These are phyloP conservation scores for Lycaon pictus DNA, from an alignment of 2,113 vertebrate species.

Conservation along the genomic window DNA sequence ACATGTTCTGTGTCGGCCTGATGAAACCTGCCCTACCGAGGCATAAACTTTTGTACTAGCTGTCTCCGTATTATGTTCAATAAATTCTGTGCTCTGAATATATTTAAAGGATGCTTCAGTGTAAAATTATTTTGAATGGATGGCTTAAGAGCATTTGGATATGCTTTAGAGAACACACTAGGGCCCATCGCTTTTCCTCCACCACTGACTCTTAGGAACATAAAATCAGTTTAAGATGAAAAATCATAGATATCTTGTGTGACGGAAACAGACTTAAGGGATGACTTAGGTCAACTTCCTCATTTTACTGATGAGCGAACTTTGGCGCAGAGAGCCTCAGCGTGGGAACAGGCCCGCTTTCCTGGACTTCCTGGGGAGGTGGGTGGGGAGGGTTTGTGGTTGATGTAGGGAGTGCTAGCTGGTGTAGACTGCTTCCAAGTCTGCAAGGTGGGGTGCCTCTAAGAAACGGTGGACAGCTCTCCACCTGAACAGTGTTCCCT, in stretches of 20 bases:
- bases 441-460: neutral
- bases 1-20: neutral
- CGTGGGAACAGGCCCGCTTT: neutral
- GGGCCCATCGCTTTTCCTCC: neutral
- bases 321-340: neutral
- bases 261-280: neutral
- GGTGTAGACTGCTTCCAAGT: neutral
- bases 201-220: neutral
- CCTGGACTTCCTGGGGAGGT: neutral
- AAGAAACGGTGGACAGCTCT: neutral
- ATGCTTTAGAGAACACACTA: neutral
- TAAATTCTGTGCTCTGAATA: slow-evolving; percentile 70
- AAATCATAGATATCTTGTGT: neutral
- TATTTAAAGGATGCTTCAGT: slow-evolving; percentile 49
- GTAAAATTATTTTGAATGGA: slow-evolving; percentile 61
- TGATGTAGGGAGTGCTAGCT: rapidly evolving
- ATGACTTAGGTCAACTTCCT: neutral
- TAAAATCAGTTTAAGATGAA: slow-evolving; percentile 25
- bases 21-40: neutral
- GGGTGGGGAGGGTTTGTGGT: rapidly evolving
- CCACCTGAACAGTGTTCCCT: neutral
- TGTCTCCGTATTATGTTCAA: slow-evolving; percentile 40
- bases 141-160: slow-evolving; percentile 16
- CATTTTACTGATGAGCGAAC: neutral
- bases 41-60: neutral